Base-by-base conservation (phyloP, 2,888 invertebrate genomes). In the Chrysotoxum bicinctum region DNA sequence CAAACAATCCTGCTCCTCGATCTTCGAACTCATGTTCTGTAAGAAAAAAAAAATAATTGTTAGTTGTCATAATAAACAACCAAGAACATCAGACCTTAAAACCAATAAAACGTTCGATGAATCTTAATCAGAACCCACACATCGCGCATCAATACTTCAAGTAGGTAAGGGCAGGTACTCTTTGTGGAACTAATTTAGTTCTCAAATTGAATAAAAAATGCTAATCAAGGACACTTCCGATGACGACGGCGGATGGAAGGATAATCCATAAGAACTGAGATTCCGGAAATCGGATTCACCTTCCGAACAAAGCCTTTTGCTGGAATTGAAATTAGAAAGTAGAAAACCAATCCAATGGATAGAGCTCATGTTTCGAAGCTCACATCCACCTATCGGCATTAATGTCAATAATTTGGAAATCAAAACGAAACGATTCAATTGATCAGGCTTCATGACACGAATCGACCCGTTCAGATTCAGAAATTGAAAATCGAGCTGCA, bases 371-470 rank as follows among this genome's bases (percentile, higher is more conserved):
- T 68, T 60, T 73, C 32, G 52, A 72, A 54, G 30, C 43, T 70
- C 54, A 43, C 73, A 72, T 43, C 43, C 40, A 35, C 12, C 30
- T 2, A 35, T 19, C 7, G 0, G 1, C 5, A 23, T 16, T 26
- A 26, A 14, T 50, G 30, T 21, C 7, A 69, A 40, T 54, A 68
- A 60, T 60, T 35, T 40, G 35, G 14, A 40, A 52, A 54, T 69
- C 40, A 54, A 54, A 52, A 40, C 40, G 68, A 76, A 81, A 85
- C 85, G 58, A 85, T 85, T 85, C 85, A 85, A 81, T 85, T 85
- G 81, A 85, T 85, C 76, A 69, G 54, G 64, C 60, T 69, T 77
- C 85, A 85, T 85, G 85, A 81, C 85, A 40, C 80, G 80, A 79
- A 84, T 84, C 70, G 75, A 56, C 72, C 76, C 75, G 66, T 64